Evolutionary conservation across 1,140 invertebrate species (phyloP).

Genomic region (Chymomyza costata): DNA sequence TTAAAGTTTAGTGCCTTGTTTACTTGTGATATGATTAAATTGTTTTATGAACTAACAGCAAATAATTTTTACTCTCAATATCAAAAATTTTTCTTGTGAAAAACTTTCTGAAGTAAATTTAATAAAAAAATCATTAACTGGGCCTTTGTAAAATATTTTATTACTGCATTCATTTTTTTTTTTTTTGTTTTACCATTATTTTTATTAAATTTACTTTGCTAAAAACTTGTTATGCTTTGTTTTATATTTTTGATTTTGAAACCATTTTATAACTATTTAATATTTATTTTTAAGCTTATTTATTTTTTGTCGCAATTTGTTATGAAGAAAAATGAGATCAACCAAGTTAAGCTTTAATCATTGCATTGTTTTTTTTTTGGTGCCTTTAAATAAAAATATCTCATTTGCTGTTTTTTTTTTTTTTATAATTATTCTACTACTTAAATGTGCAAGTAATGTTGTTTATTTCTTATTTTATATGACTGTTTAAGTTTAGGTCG

Average conservation of each 20-base stretch:
- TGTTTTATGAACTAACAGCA: too few species aligned
- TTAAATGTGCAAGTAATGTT: constrained; percentile 43
- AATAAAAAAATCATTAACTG: constrained; percentile 4
- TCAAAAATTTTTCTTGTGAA: too few species aligned
- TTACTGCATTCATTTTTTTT: constrained; percentile 15
- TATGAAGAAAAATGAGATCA: too few species aligned
- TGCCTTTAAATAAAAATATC: too few species aligned
- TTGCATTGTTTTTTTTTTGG: constrained; percentile 30
- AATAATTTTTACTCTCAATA: too few species aligned
- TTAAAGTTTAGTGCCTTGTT: too few species aligned
- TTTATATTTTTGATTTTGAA: constrained; percentile 62
- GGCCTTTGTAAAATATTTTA: constrained; percentile 2
- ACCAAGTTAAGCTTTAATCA: too few species aligned
- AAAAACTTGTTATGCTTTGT: constrained; percentile 19
- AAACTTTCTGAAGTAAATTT: too few species aligned
- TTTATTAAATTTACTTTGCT: constrained; percentile 9
- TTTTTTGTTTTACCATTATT: constrained; percentile 17
- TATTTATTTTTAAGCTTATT: constrained; percentile 41
- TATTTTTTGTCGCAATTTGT: constrained; percentile 9
- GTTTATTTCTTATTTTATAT: constrained; percentile 33
- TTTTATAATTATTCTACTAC: constrained; percentile 39
- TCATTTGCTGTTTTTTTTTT: constrained; percentile 16
- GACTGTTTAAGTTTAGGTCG: constrained; percentile 21
- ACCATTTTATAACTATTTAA: constrained; percentile 73
- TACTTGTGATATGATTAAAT: too few species aligned